Evolutionary conservation across 2,797 vertebrate species (phyloP).

Genomic region (Australoheros facetus): DNA sequence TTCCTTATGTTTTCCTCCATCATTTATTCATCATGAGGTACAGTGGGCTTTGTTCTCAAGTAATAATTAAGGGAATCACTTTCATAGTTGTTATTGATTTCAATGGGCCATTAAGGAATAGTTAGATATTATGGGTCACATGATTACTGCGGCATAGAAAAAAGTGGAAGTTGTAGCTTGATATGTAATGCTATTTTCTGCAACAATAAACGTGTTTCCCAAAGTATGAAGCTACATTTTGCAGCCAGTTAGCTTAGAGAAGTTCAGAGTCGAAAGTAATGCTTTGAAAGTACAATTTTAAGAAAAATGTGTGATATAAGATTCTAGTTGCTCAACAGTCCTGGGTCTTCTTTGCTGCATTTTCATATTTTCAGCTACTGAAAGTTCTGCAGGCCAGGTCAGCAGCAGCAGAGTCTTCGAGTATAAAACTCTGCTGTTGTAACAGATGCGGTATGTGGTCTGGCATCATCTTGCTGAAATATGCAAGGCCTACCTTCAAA

Average conservation of each 20-base stretch:
- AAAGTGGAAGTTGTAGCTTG: background rate
- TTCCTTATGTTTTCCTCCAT: slow-evolving; percentile 3
- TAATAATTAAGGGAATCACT: background rate
- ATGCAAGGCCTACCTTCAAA: background rate
- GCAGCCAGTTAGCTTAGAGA: background rate
- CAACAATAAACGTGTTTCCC: background rate
- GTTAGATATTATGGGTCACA: background rate
- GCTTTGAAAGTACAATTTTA: too few relatives aligned
- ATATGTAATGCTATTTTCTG: background rate
- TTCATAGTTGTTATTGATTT: background rate
- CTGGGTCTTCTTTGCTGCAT: background rate
- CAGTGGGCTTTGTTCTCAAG: slow-evolving; percentile 5
- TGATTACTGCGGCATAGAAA: background rate
- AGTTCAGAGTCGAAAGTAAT: background rate
- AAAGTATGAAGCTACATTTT: background rate
- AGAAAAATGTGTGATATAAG: background rate
- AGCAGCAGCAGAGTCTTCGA: background rate
- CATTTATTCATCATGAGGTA: slow-evolving; percentile 2
- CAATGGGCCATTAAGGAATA: background rate
- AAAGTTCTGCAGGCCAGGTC: background rate
- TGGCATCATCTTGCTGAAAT: background rate
- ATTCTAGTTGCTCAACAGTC: background rate
- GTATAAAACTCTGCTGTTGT: background rate
- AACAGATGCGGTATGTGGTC: background rate
- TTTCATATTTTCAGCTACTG: background rate